Percentiles rank a stretch among this genome's conserved stretches.
phyloP scores from a whole-genome alignment of 2,888 invertebrate genomes.

The Hypercompe scribonia region DNA sequence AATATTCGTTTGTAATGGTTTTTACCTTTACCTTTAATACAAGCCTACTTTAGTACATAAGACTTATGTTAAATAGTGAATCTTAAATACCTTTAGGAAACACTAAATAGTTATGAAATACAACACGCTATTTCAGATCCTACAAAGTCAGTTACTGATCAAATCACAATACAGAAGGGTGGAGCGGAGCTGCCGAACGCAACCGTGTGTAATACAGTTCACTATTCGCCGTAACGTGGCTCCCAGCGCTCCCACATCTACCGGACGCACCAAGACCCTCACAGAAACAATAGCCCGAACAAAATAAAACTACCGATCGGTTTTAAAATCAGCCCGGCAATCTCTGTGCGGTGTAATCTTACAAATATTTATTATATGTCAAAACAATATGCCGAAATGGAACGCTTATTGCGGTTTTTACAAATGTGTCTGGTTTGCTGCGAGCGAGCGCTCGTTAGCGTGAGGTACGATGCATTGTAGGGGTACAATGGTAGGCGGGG shows the following conservation, averaged over 20 bases:
- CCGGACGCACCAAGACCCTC: slow-evolving; percentile 47
- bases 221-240: slow-evolving; percentile 42
- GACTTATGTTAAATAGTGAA: background rate
- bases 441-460: slow-evolving; percentile 85
- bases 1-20: background rate
- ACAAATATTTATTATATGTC: slow-evolving; percentile 87
- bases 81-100: background rate
- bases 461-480: slow-evolving; percentile 84
- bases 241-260: slow-evolving; percentile 54
- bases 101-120: slow-evolving; percentile 9
- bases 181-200: slow-evolving; percentile 73
- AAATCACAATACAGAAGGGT: slow-evolving; percentile 55
- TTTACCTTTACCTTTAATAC: background rate
- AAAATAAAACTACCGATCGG: slow-evolving; percentile 72
- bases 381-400: slow-evolving; percentile 87
- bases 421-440: slow-evolving; percentile 84
- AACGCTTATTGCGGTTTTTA: slow-evolving; percentile 85
- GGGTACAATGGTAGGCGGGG: slow-evolving; percentile 81
- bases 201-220: slow-evolving; percentile 82
- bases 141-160: slow-evolving; percentile 44
- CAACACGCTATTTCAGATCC: slow-evolving; percentile 36
- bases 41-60: background rate
- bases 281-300: slow-evolving; percentile 69
- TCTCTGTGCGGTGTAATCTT: slow-evolving; percentile 79
- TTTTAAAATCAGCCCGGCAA: slow-evolving; percentile 76